Evolutionary conservation across 2,797 vertebrate species (phyloP).

Genomic region (Xerus rutilus): DNA sequence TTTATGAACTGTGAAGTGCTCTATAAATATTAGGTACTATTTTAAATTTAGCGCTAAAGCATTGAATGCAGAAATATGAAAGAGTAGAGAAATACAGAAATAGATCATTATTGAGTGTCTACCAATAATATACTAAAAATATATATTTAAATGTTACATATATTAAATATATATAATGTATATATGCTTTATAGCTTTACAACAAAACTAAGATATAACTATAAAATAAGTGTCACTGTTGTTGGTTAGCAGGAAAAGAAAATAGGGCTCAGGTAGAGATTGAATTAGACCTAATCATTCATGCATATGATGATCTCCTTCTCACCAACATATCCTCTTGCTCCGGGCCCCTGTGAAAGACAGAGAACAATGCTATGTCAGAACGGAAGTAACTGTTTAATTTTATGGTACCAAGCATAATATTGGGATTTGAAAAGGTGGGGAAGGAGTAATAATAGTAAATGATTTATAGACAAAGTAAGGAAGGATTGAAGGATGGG

Average conservation of each 20-base stretch:
- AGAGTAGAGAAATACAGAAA: neutral
- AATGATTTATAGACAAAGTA: neutral
- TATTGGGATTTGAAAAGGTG: neutral
- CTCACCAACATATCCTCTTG: neutral
- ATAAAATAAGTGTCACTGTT: neutral
- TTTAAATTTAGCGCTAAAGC: neutral
- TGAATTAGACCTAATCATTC: neutral
- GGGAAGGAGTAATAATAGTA: neutral
- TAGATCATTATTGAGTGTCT: neutral
- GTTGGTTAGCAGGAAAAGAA: neutral
- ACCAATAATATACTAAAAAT: neutral
- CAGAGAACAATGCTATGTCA: neutral
- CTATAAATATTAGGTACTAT: neutral
- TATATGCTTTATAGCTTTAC: neutral
- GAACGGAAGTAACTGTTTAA: neutral
- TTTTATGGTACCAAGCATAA: neutral
- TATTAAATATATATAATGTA: neutral
- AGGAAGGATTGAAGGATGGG: neutral
- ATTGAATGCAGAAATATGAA: slow-evolving; percentile 32
- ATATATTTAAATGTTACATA: neutral
- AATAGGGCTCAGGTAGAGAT: neutral
- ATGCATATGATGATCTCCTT: neutral
- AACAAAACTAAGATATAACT: neutral
- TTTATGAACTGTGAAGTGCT: slow-evolving; percentile 46
- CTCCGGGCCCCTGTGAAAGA: neutral